phyloP scores from a whole-genome alignment of 1,140 invertebrate genomes.

The Drosophila aff. region DNA sequence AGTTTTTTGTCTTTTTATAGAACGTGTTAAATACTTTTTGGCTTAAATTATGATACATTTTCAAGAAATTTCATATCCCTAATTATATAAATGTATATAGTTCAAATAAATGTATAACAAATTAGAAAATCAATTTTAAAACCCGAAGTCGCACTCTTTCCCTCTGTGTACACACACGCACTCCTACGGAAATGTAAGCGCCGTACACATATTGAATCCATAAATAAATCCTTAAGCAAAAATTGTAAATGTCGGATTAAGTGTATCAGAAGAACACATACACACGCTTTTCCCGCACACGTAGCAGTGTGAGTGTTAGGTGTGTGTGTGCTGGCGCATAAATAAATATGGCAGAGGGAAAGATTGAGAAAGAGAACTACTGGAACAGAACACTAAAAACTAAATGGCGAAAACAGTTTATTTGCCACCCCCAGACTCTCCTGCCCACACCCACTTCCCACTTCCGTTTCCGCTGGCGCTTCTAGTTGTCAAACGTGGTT shows the following conservation, averaged over 20 bases:
- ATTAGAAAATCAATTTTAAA: background rate
- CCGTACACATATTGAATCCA: slow-evolving; percentile 79
- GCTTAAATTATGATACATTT: no score
- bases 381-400: slow-evolving; percentile 59
- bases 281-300: slow-evolving; percentile 8
- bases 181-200: slow-evolving; percentile 52
- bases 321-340: slow-evolving; percentile 42
- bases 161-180: slow-evolving; percentile 27
- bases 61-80: background rate
- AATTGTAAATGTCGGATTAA: slow-evolving; percentile 84
- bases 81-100: background rate
- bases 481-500: slow-evolving; percentile 60
- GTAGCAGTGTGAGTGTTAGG: slow-evolving; percentile 13
- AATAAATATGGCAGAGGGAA: slow-evolving; percentile 39
- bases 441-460: background rate
- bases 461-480: slow-evolving; percentile 35
- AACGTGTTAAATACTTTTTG: no score
- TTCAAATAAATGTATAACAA: background rate
- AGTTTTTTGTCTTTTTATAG: no score
- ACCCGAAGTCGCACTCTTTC: background rate
- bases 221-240: slow-evolving; percentile 84
- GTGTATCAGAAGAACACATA: slow-evolving; percentile 67
- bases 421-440: background rate
- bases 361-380: background rate
- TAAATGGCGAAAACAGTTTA: slow-evolving; percentile 68